Evolutionary conservation across 2,797 vertebrate genomes (phyloP), one percentile per base, ranked within the genome.

Genomic region (Neosalanx taihuensis): DNA sequence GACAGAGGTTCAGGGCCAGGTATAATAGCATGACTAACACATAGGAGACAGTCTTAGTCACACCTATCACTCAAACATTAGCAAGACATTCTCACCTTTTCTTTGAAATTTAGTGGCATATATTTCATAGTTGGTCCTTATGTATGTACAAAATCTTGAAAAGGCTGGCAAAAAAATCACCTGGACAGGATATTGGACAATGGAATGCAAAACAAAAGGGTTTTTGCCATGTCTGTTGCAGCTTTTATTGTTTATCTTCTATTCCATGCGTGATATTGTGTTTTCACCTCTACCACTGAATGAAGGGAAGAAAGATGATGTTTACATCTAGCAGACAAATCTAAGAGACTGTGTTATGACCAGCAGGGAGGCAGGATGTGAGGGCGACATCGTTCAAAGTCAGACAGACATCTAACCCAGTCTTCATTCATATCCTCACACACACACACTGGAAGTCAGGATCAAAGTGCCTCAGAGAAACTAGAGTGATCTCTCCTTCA

Each of bases 251-350:
- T 84, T 81, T 69, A 57, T 46, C 26, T 20, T n/a, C 33, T 62
- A 79, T 80, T 67, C 85, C 81, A 82, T 80, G 85, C 81, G 35
- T 74, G 78, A 80, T 65, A 80, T 59, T 78, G 80, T 74, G 75
- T 82, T 83, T 84, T 84, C 88, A 80, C 78, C 81, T 81, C 77
- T 10, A 68, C 80, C n/a, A 71, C 69, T 63, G 78, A 86, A 91
- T 89, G 75, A 88, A 86, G 81, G 66, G 81, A 68, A 60, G 72
- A 70, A 65, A 68, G 56, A 76, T 75, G 77, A 75, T 88, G 88
- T 91, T 90, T 91, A 85, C 64, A 75, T 87, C 85, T 87, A 72
- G 18, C 41, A 84, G 76, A 87, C 80, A 80, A 85, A 87, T 85
- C 84, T 70, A 74, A 72, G 13, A 64, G 62, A 13, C 71, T 3